Percentiles rank a stretch among this genome's conserved stretches.
These are phyloP conservation scores for Lycocerus yunnanus DNA, from an alignment of 2,888 invertebrate genomes.

Conservation along the genomic window DNA sequence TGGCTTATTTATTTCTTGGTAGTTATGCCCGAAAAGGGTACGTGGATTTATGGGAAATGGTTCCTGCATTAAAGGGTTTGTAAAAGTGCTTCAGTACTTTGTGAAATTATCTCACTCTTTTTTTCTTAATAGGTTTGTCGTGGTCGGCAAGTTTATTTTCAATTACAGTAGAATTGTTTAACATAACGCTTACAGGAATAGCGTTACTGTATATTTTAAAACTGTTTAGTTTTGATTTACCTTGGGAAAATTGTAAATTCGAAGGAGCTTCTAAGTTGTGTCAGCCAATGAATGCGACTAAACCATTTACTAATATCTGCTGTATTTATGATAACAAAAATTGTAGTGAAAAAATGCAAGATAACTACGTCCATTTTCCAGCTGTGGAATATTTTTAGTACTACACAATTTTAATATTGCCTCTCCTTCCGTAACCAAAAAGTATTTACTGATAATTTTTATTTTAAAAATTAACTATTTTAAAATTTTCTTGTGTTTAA, in stretches of 20 bases:
- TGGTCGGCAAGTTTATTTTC: conserved; percentile 3
- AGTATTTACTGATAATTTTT: neutral
- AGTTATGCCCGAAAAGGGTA: conserved; percentile 5
- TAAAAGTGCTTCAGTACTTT: neutral
- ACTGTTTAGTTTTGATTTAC: neutral
- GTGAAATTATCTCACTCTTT: neutral
- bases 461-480: neutral
- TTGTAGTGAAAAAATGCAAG: neutral
- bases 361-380: neutral
- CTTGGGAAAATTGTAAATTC: conserved; percentile 10
- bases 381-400: conserved; percentile 1
- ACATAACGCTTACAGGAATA: neutral
- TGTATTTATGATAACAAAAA: neutral
- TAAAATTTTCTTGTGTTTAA: neutral
- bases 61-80: conserved; percentile 5
- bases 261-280: neutral
- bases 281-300: neutral
- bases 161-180: neutral
- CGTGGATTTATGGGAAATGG: conserved; percentile 11
- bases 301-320: neutral
- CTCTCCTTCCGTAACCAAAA: neutral
- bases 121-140: conserved; percentile 3
- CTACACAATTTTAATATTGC: neutral
- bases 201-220: neutral
- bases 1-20: conserved; percentile 1